phyloP scores from a whole-genome alignment of 2,797 vertebrate species.

The Hozukius guyotensis region DNA sequence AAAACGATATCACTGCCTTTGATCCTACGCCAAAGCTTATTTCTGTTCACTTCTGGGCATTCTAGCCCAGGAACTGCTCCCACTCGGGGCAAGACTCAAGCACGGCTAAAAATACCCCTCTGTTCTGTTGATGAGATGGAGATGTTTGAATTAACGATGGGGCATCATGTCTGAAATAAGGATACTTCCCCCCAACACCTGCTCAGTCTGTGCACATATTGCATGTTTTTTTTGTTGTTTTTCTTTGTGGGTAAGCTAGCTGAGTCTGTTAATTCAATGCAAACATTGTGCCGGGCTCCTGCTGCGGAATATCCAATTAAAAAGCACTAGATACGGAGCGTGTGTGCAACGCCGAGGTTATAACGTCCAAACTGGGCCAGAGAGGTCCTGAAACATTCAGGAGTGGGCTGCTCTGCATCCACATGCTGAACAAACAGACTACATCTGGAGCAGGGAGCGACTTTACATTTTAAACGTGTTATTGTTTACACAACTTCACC shows the following conservation, averaged over 20 bases:
- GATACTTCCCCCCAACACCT: constrained; percentile 19
- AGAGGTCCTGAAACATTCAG: constrained; percentile 61
- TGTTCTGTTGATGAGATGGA: constrained; percentile 49
- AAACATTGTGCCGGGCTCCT: constrained; percentile 47
- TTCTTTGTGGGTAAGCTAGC: constrained; percentile 7
- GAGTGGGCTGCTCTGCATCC: constrained; percentile 15
- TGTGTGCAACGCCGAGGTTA: constrained; percentile 24
- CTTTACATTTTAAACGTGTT: constrained; percentile 2
- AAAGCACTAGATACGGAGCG: constrained; percentile 41
- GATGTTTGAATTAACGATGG: constrained; percentile 45
- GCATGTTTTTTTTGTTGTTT: background rate
- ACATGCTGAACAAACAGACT: constrained; percentile 28
- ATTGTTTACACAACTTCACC: background rate
- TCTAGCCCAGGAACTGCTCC: constrained; percentile 51
- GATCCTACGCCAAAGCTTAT: constrained; percentile 69
- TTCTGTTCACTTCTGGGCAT: constrained; percentile 67
- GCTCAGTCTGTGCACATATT: background rate
- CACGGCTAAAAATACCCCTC: constrained; percentile 53
- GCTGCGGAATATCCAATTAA: constrained; percentile 72
- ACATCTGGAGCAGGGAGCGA: background rate
- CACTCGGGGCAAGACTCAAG: constrained; percentile 38
- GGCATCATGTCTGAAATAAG: constrained; percentile 17
- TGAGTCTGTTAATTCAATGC: constrained; percentile 48
- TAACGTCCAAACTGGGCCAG: constrained; percentile 49
- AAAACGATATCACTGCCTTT: constrained; percentile 71